phyloP scores from a whole-genome alignment of 2,113 vertebrate species.

The Hemichromis elongatus region DNA sequence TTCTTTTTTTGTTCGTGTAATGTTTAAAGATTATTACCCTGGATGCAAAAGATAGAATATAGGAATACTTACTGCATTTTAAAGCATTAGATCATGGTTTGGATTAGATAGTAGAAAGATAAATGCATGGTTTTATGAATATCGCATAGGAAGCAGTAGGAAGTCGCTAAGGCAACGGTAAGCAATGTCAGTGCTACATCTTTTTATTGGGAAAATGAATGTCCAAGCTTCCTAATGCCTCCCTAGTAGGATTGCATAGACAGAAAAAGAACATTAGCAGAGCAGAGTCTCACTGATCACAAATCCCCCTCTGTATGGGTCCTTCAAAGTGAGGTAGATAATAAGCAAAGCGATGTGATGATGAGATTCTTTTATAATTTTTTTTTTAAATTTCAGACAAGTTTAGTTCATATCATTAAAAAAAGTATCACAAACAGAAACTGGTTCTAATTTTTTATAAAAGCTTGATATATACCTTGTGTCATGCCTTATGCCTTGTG shows the following conservation, averaged over 20 bases:
- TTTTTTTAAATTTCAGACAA: no score
- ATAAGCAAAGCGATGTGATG: not conserved
- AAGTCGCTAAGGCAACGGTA: not conserved
- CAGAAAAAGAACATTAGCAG: not conserved
- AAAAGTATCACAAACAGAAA: not conserved
- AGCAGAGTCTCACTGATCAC: not conserved
- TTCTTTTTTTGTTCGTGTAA: not conserved
- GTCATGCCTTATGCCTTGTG: no score
- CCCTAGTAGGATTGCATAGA: not conserved
- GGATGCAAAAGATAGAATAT: not conserved
- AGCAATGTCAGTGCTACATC: not conserved
- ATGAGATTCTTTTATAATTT: not conserved
- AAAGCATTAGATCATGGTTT: not conserved
- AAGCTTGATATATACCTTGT: no score
- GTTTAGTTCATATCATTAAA: not conserved
- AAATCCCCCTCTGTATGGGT: not conserved
- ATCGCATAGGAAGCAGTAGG: not conserved
- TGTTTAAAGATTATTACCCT: not conserved
- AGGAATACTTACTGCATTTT: not conserved
- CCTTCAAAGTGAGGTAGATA: not conserved
- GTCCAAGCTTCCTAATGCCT: not conserved
- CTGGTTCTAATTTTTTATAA: no score
- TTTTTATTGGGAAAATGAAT: not conserved
- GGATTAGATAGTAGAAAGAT: not conserved
- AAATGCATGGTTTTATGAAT: not conserved